Conservation (phyloP, 2,888 invertebrate genomes). For the Caenorhabditis sp. region DNA sequence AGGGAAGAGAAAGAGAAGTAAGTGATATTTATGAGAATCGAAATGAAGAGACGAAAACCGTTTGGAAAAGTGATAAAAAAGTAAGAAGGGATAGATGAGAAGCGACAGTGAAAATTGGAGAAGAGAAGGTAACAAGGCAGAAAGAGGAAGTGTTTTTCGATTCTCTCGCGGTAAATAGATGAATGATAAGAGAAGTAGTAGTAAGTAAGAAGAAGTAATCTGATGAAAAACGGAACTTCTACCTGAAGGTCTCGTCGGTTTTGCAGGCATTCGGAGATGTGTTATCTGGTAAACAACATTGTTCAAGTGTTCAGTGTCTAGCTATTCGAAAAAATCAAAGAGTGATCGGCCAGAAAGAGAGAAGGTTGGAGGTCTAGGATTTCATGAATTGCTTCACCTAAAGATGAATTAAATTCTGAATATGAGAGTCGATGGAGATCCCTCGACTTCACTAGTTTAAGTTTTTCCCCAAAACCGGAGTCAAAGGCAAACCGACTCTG, state of each 20-base stretch:
- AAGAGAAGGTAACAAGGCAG: constrained; percentile 49
- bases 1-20: constrained; percentile 28
- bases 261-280: constrained; percentile 18
- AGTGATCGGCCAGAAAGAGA: background rate
- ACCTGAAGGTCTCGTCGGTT: constrained; percentile 6
- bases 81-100: constrained; percentile 48
- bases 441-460: too few relatives aligned
- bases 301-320: constrained; percentile 30
- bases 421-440: too few relatives aligned
- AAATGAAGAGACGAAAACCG: constrained; percentile 44
- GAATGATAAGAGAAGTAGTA: constrained; percentile 25
- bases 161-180: constrained; percentile 20
- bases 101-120: constrained; percentile 29
- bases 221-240: constrained; percentile 59
- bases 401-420: too few relatives aligned
- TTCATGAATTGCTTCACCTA: too few relatives aligned
- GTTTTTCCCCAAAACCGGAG: too few relatives aligned
- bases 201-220: constrained; percentile 35
- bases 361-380: background rate
- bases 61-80: constrained; percentile 63
- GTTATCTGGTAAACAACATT: constrained; percentile 28
- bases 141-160: constrained; percentile 56
- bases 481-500: too few relatives aligned
- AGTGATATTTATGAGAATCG: constrained; percentile 51
- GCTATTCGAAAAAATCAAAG: background rate